phyloP scores from a whole-genome alignment of 2,888 invertebrate species.

The Geophilus truncorum region DNA sequence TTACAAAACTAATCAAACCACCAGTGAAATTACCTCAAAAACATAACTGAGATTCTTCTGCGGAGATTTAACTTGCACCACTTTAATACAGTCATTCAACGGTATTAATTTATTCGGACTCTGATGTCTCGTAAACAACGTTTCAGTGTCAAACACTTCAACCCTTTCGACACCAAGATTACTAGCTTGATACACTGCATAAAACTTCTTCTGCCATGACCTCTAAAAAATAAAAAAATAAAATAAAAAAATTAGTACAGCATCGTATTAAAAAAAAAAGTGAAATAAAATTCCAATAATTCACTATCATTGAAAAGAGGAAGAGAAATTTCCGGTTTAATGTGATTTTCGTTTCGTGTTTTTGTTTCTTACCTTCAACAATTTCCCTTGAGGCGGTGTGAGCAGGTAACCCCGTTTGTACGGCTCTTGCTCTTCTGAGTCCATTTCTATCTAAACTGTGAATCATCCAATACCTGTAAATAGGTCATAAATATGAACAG shows the following conservation, averaged over 20 bases:
- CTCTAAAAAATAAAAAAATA: slow-evolving; percentile 59
- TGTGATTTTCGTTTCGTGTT: not conserved
- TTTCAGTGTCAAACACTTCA: slow-evolving; percentile 77
- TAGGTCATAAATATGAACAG: not conserved
- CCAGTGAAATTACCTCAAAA: slow-evolving; percentile 53
- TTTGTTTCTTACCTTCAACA: slow-evolving; percentile 34
- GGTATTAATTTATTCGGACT: slow-evolving; percentile 60
- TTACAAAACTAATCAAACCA: too few relatives aligned
- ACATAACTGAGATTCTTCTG: slow-evolving; percentile 53
- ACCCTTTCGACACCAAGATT: slow-evolving; percentile 78
- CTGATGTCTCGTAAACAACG: slow-evolving; percentile 45
- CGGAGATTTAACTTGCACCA: slow-evolving; percentile 50
- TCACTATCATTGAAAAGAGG: not conserved
- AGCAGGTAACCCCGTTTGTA: slow-evolving; percentile 35
- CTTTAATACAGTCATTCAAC: slow-evolving; percentile 81
- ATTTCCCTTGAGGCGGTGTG: slow-evolving; percentile 34
- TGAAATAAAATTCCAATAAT: not conserved
- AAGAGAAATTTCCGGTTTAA: not conserved
- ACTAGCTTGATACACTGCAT: slow-evolving; percentile 72
- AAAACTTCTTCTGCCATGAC: slow-evolving; percentile 71
- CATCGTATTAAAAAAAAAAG: not conserved
- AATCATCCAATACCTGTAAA: slow-evolving; percentile 2
- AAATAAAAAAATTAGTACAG: not conserved
- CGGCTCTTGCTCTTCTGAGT: slow-evolving; percentile 29
- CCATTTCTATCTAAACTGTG: not conserved